These are phyloP conservation scores for Egretta garzetta DNA, from an alignment of 2,113 vertebrate species.

Conservation along the genomic window DNA sequence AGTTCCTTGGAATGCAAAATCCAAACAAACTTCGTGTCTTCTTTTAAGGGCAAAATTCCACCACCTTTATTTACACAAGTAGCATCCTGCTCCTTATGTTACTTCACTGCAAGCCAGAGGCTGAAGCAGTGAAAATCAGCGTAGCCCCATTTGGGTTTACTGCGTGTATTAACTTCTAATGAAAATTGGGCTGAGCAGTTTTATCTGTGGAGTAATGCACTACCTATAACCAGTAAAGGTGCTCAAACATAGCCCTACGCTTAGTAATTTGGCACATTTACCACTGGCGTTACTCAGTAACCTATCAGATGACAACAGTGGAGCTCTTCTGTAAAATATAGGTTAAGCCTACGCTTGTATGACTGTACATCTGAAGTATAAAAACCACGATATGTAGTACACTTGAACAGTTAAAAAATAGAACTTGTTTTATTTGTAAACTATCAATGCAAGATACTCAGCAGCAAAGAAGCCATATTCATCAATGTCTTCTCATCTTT, in stretches of 20 bases:
- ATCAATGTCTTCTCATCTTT: constrained; percentile 66
- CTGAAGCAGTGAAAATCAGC: constrained; percentile 27
- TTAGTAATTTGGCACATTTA: constrained; percentile 61
- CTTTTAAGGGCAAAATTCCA: constrained; percentile 35
- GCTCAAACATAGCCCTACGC: constrained; percentile 31
- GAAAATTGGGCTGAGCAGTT: constrained; percentile 17
- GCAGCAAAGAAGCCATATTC: constrained; percentile 69
- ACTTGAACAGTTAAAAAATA: constrained; percentile 80
- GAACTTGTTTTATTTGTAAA: constrained; percentile 80
- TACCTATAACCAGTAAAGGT: constrained; percentile 33
- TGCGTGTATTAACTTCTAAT: neutral
- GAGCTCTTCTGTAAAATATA: constrained; percentile 73
- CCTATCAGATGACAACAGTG: constrained; percentile 61
- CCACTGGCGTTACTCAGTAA: constrained; percentile 50
- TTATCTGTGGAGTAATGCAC: constrained; percentile 18
- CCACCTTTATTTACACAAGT: constrained; percentile 47
- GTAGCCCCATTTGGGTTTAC: neutral
- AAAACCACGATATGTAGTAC: constrained; percentile 74
- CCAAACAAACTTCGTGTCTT: neutral
- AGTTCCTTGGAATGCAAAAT: constrained; percentile 61
- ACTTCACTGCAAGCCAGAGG: constrained; percentile 4
- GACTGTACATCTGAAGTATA: constrained; percentile 78
- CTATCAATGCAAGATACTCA: constrained; percentile 70
- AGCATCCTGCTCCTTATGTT: neutral
- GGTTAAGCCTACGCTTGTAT: constrained; percentile 69